Percentiles rank a stretch among this genome's conserved stretches.
Evolutionary conservation across 2,113 vertebrate species (phyloP).

Genomic region (Gadus chalcogrammus): DNA sequence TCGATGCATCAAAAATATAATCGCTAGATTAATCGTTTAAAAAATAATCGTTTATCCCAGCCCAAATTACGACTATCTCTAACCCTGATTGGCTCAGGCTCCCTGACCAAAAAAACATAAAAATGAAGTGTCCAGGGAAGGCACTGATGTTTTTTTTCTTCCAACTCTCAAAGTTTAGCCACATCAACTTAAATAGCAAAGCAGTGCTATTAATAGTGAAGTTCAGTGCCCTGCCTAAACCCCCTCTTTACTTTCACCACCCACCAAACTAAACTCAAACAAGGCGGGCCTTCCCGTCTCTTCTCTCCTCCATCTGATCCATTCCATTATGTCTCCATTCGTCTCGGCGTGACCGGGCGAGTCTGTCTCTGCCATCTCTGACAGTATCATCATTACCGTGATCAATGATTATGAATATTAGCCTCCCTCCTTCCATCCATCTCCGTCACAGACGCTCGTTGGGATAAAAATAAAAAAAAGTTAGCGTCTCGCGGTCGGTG

Average conservation of each 20-base stretch:
- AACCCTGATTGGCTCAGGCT: too few relatives aligned
- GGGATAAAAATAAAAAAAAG: conserved; percentile 58
- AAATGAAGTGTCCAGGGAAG: too few relatives aligned
- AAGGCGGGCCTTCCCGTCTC: conserved; percentile 1
- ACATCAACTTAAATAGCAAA: too few relatives aligned
- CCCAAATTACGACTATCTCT: too few relatives aligned
- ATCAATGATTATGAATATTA: conserved; percentile 71
- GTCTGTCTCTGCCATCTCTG: conserved; percentile 66
- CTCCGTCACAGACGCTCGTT: conserved; percentile 45
- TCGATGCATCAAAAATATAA: too few relatives aligned
- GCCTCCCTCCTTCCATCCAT: conserved; percentile 50
- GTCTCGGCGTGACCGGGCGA: conserved; percentile 47
- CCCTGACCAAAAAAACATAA: too few relatives aligned
- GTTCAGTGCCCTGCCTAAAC: too few relatives aligned
- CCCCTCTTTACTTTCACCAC: neutral
- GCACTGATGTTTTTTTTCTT: too few relatives aligned
- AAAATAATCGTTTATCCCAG: too few relatives aligned
- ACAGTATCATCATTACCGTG: conserved; percentile 68
- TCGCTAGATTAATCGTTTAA: too few relatives aligned
- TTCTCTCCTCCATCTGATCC: conserved; percentile 13
- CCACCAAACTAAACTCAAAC: conserved; percentile 3
- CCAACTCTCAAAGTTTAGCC: too few relatives aligned
- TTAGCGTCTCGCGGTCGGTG: conserved; percentile 8
- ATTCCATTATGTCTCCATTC: conserved; percentile 61
- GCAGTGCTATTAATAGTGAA: too few relatives aligned